Evolutionary conservation across 1,140 invertebrate species (phyloP).

Genomic region (Hydropsyche tenuis): DNA sequence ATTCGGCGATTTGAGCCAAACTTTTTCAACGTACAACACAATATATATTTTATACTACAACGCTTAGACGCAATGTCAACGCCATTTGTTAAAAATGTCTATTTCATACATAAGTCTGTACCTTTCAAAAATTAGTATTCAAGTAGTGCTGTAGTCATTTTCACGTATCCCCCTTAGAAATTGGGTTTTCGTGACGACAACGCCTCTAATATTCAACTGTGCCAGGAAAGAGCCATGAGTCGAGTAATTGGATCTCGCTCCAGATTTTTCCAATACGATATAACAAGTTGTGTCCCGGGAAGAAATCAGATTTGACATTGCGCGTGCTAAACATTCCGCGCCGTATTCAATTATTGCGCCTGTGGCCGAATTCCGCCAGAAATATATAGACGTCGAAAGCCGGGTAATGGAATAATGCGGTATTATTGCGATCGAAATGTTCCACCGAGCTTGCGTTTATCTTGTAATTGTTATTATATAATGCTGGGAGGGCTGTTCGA

Average conservation of each 20-base stretch:
- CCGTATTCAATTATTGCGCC: conserved; percentile 2
- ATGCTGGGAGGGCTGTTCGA: too few relatives aligned
- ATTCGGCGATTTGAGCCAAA: not conserved
- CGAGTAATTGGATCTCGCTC: conserved; percentile 5
- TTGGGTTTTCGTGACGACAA: conserved; percentile 1
- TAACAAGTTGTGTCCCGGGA: not conserved
- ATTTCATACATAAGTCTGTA: too few relatives aligned
- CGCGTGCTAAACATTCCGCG: conserved; percentile 6
- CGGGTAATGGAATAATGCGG: too few relatives aligned
- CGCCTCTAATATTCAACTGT: not conserved
- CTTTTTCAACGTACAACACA: too few relatives aligned
- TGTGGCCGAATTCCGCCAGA: not conserved
- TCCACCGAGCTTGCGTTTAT: too few relatives aligned
- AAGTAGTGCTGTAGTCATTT: not conserved
- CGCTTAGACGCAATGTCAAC: too few relatives aligned
- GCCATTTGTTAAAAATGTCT: too few relatives aligned
- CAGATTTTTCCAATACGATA: conserved; percentile 4
- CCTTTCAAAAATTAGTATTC: not conserved
- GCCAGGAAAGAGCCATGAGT: not conserved
- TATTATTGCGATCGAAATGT: too few relatives aligned
- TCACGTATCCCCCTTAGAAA: not conserved
- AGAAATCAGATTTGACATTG: conserved; percentile 11
- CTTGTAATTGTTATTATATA: too few relatives aligned
- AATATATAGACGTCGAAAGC: not conserved
- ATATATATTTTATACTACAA: too few relatives aligned